Base-by-base conservation (phyloP, 53 echinoderm and acorn worm species). In the Stichopus horrens region DNA sequence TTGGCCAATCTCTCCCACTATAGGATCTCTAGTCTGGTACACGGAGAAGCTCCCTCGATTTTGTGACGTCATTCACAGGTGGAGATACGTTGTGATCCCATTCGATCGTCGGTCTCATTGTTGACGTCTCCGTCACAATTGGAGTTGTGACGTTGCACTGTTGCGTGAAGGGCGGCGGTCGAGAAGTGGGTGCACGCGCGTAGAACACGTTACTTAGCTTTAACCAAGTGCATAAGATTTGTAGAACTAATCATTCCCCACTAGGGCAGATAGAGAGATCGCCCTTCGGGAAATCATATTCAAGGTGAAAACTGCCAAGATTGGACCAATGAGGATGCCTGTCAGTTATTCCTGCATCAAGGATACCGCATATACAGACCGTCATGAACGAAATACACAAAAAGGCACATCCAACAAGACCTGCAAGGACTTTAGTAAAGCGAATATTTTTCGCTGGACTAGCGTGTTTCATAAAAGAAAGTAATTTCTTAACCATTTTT, bases 271-370 rank as follows among this genome's bases (percentile, higher is more conserved):
- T 14, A 10, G 14, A 21, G 81, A 81, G 81, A 4, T 81, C 5
- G 81, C 81, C 3, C 81, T 21, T 56, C 58, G 55, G 13, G 81
- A 81, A 56, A 81, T 10, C 81, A 81, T 81, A 0, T 57, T 57
- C 19, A 71, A 68, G 18, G 19, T 68, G 18, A 68, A 68, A 19
- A 14, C 68, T 13, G 68, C 68, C 16, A 68, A 68, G 68, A 68
- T 68, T 68, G 68, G 68, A 20, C 80, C 80, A 58, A 56, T 80
- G 5, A 80, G 10, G 18, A 80, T 80, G 4, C 80, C 80, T 5
- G 80, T 7, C 80, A 55, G 80, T 80, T 55, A 80, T 80, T 19
- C 20, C 10, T 11, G 80, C 80, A 55, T 80, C 57, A 5, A 80
- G 8, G 18, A 80, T 18, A 16, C 80, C 80, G 5, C 80, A 55